These are phyloP conservation scores for Hyla sarda DNA, from an alignment of 2,113 vertebrate species.

Conservation along the genomic window DNA sequence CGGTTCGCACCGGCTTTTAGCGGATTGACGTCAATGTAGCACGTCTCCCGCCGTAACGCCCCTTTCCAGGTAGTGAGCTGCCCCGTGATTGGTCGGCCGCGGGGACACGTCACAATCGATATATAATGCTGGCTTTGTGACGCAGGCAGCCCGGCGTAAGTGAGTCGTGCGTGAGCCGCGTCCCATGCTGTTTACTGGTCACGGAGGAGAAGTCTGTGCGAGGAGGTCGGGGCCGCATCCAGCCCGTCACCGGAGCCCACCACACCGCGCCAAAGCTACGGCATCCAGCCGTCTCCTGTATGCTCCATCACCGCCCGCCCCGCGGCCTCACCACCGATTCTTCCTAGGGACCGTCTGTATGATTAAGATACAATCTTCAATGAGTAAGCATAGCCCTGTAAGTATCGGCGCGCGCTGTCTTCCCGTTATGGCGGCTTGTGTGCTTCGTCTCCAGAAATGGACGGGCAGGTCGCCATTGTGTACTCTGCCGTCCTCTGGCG, in stretches of 20 bases:
- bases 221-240: slow-evolving; percentile 74
- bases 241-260: slow-evolving; percentile 63
- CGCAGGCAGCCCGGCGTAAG: slow-evolving; percentile 63
- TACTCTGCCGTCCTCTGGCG: background rate
- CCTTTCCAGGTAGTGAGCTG: slow-evolving; percentile 61
- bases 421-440: background rate
- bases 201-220: slow-evolving; percentile 40
- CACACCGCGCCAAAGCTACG: slow-evolving; percentile 37
- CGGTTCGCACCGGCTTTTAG: slow-evolving; percentile 46
- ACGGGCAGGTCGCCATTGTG: background rate
- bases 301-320: slow-evolving; percentile 72
- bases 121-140: slow-evolving; percentile 64
- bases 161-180: slow-evolving; percentile 42
- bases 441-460: too few relatives aligned
- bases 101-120: slow-evolving; percentile 58
- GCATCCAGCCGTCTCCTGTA: slow-evolving; percentile 67
- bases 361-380: slow-evolving; percentile 99
- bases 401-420: slow-evolving; percentile 70
- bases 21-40: slow-evolving; percentile 40
- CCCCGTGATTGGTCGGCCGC: slow-evolving; percentile 61
- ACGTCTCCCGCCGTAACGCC: slow-evolving; percentile 54
- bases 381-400: slow-evolving; percentile 99
- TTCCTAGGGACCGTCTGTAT: slow-evolving; percentile 93
- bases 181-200: slow-evolving; percentile 52
- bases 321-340: slow-evolving; percentile 70